phyloP scores from a whole-genome alignment of 2,888 invertebrate species.

The Lycia hirtaria region DNA sequence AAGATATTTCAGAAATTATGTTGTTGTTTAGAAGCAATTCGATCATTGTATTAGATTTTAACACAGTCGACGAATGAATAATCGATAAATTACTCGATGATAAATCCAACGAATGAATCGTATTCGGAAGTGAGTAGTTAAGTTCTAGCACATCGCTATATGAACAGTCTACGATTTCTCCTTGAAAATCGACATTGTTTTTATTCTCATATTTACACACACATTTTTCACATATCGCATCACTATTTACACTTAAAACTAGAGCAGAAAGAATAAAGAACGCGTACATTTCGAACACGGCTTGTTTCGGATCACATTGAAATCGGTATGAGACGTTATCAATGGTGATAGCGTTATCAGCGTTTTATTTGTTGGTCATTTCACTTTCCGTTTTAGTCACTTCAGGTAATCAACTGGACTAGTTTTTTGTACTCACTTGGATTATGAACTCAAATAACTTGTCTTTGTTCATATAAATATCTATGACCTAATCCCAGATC shows the following conservation, averaged over 20 bases:
- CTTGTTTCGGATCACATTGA: slow-evolving; percentile 24
- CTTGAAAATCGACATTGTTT: slow-evolving; percentile 54
- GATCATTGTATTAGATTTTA: slow-evolving; percentile 58
- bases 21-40: slow-evolving; percentile 66
- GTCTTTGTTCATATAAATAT: slow-evolving; percentile 19
- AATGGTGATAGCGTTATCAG: slow-evolving; percentile 62
- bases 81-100: slow-evolving; percentile 65
- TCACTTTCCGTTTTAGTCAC: slow-evolving; percentile 45
- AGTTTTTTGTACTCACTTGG: no score
- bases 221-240: slow-evolving; percentile 64
- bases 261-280: slow-evolving; percentile 45
- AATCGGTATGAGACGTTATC: slow-evolving; percentile 41
- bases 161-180: slow-evolving; percentile 66
- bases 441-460: no score
- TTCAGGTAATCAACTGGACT: slow-evolving; percentile 1
- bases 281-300: slow-evolving; percentile 49
- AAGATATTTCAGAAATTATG: slow-evolving; percentile 56
- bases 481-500: slow-evolving; percentile 26
- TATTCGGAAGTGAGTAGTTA: slow-evolving; percentile 57
- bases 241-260: slow-evolving; percentile 50
- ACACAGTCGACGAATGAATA: slow-evolving; percentile 50
- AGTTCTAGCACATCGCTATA: slow-evolving; percentile 49
- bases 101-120: slow-evolving; percentile 63
- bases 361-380: slow-evolving; percentile 68
- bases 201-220: slow-evolving; percentile 54